Percentiles rank a stretch among this genome's conserved stretches.
phyloP scores from a whole-genome alignment of 2,113 vertebrate species.

The Odontesthes bonariensis region DNA sequence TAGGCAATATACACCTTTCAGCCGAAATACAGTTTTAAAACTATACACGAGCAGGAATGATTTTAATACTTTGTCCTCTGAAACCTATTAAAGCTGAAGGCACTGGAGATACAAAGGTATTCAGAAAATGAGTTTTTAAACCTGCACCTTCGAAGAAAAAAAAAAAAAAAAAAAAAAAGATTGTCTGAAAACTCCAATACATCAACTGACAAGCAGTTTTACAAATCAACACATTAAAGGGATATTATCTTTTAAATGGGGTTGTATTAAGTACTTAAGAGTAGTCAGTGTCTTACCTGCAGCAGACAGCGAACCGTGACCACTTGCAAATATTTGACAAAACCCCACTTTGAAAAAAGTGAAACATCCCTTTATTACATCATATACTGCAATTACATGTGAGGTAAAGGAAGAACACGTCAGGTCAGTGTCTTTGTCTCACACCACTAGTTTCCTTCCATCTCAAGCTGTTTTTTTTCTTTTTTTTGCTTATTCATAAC shows the following conservation, averaged over 20 bases:
- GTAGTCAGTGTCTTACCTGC: too few species aligned
- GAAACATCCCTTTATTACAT: neutral
- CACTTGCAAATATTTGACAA: too few species aligned
- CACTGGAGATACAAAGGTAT: constrained; percentile 23
- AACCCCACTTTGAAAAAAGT: too few species aligned
- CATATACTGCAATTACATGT: neutral
- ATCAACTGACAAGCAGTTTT: too few species aligned
- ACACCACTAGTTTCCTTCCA: neutral
- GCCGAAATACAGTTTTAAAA: constrained; percentile 5
- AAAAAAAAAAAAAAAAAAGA: constrained; percentile 1
- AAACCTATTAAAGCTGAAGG: constrained; percentile 29
- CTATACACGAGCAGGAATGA: neutral
- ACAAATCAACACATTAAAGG: too few species aligned
- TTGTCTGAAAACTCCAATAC: neutral
- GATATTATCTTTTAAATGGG: too few species aligned
- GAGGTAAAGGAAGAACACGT: neutral
- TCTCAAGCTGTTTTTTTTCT: neutral
- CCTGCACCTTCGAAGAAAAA: neutral
- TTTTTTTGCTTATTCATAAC: too few species aligned
- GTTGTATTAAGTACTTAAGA: too few species aligned
- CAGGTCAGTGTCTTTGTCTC: neutral
- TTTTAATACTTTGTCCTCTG: neutral
- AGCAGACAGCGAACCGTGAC: too few species aligned
- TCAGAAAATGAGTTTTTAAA: neutral
- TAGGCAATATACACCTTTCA: neutral